Percentiles rank a stretch among this genome's conserved stretches.
Evolutionary conservation across 2,888 invertebrate species (phyloP).

Genomic region (Mythimna pallens): DNA sequence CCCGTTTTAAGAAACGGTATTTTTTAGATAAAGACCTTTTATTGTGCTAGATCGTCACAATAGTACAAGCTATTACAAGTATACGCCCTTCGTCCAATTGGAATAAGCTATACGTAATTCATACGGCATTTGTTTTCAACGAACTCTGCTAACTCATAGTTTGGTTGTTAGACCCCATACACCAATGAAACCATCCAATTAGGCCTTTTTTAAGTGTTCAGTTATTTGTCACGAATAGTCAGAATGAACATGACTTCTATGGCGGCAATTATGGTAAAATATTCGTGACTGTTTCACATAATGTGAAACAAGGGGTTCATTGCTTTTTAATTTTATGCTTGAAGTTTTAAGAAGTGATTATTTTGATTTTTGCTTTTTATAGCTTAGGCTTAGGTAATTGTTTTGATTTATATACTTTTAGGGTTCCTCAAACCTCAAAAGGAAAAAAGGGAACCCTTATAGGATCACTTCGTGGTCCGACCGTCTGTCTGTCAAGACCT

Average conservation of each 20-base stretch:
- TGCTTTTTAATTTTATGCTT: constrained; percentile 22
- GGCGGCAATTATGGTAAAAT: constrained; percentile 58
- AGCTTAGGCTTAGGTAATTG: not conserved
- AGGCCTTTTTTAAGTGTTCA: constrained; percentile 53
- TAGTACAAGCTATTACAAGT: not conserved
- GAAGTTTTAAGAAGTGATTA: constrained; percentile 22
- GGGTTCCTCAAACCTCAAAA: too few relatives aligned
- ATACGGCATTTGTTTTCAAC: constrained; percentile 6
- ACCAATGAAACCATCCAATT: constrained; percentile 65
- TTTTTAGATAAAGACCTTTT: not conserved
- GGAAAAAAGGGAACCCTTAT: too few relatives aligned
- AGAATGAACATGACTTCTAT: constrained; percentile 42
- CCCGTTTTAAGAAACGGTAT: too few relatives aligned
- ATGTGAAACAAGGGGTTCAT: constrained; percentile 27
- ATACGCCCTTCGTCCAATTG: not conserved
- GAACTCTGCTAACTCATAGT: constrained; percentile 6
- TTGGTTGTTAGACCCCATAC: constrained; percentile 54
- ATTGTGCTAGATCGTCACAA: not conserved
- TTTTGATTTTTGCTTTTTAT: constrained; percentile 12
- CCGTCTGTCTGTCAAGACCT: too few relatives aligned
- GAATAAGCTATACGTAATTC: not conserved
- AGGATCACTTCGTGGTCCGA: too few relatives aligned
- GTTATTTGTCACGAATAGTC: constrained; percentile 63
- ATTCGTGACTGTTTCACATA: constrained; percentile 63
- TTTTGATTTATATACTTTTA: not conserved